phyloP scores from a whole-genome alignment of 1,140 invertebrate genomes.

The Glossosoma conforme region DNA sequence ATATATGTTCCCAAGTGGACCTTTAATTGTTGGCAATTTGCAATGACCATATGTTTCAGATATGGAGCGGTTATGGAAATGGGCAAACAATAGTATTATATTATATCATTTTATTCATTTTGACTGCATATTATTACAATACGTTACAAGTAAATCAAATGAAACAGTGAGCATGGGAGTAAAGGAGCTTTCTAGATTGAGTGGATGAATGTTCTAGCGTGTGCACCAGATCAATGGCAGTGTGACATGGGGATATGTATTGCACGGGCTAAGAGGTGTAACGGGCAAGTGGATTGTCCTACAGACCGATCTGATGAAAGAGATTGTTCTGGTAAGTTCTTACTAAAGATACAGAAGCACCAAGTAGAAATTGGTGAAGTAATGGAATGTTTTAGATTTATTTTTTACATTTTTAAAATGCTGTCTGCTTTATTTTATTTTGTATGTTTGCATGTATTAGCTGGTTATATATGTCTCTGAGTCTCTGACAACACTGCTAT shows the following conservation, averaged over 20 bases:
- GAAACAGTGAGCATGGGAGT: no score
- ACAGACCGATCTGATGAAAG: constrained; percentile 65
- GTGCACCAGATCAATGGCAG: constrained; percentile 55
- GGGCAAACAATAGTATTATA: no score
- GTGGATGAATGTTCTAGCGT: constrained; percentile 47
- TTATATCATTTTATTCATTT: no score
- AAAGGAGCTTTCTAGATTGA: no score
- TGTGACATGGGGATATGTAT: constrained; percentile 61
- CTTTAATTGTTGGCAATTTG: no score
- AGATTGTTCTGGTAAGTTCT: constrained; percentile 59
- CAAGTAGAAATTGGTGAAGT: constrained; percentile 30
- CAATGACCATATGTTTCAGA: no score
- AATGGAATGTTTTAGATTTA: no score
- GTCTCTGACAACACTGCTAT: no score
- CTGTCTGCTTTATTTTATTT: constrained; percentile 33
- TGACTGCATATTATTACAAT: no score
- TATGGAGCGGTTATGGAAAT: no score
- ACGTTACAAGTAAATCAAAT: no score
- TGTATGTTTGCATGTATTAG: constrained; percentile 17
- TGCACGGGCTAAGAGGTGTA: constrained; percentile 54
- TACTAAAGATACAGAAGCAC: constrained; percentile 3
- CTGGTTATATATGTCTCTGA: constrained; percentile 33
- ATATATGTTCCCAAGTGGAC: no score
- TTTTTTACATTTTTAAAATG: background rate
- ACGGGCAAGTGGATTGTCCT: constrained; percentile 63